Evolutionary conservation across 2,113 vertebrate species (phyloP), one percentile per base, ranked within the genome.

Genomic region (Brachyhypopomus gauderio): DNA sequence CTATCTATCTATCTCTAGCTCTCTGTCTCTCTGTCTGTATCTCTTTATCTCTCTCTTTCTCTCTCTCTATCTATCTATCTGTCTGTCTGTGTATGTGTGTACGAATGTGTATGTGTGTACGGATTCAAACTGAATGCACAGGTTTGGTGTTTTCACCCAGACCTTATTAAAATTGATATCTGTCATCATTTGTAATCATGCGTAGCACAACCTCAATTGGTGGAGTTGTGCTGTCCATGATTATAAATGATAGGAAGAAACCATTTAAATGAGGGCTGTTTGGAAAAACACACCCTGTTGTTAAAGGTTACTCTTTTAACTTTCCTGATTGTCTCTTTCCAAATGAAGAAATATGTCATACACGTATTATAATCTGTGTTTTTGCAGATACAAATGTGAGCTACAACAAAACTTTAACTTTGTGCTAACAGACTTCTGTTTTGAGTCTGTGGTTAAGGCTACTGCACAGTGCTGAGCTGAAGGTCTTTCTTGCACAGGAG

Each of bases 401-500:
- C 66, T 52, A 52, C 12, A 30, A 52, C 45, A 52, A 34, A 8
- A 20, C 58, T 41, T 41, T 70, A 34, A 70, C 56, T 45, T 19
- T 56, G 45, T 62, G 36, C 56, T 41, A 41, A 70, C 41, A 22
- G 38, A 70, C 19, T 34, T 22, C 34, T 41, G 36, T 41, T 70
- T 38, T 41, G 5, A 34, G 14, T n/a, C 20, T 41, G 66, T 41
- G 38, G n/a, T 70, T 34, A 19, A 70, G 66, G 38, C 7, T 70
- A 41, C 41, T 41, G 36, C 38, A 70, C 36, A n/a, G 1, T n/a
- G 45, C 45, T 52, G 45, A 52, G 45, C 8, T 52, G 45, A 52
- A 12, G 9, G 45, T 52, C 8, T 52, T 52, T 14, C 9, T 52
- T 52, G 19, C 27, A 92, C 87, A 98, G 96, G 93, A 0, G 94